Conservation (phyloP, 2,113 vertebrate genomes). For the Myotis lucifugus region DNA sequence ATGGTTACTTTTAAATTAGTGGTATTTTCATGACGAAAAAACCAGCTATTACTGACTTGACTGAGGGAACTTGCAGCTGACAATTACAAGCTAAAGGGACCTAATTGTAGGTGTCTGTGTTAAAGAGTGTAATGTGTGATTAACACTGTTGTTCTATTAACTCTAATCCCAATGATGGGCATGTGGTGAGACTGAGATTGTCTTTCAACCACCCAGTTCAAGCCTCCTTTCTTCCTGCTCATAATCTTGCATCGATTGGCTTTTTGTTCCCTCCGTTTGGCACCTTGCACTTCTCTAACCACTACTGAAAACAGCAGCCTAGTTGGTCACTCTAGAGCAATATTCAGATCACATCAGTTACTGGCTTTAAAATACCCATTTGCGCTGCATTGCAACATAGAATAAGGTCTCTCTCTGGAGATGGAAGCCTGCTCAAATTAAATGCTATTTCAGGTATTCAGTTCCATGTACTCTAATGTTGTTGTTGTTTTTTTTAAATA, state of each 20-base stretch:
- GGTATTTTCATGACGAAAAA: conserved; percentile 49
- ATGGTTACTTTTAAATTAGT: conserved; percentile 54
- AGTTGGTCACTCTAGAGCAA: neutral
- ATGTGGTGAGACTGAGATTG: neutral
- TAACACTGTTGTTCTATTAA: neutral
- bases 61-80: conserved; percentile 25
- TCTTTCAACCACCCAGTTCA: neutral
- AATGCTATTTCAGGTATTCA: neutral
- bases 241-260: neutral
- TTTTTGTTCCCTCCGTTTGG: neutral
- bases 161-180: neutral
- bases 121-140: neutral
- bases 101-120: neutral
- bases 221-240: neutral
- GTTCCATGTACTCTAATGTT: neutral
- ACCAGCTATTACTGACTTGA: conserved; percentile 59
- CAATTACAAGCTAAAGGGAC: conserved; percentile 39
- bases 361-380: neutral
- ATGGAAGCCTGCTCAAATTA: neutral
- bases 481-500: neutral
- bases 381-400: neutral
- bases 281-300: neutral
- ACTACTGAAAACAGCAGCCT: neutral
- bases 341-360: neutral
- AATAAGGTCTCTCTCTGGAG: neutral